Base-by-base conservation (phyloP, 2,113 vertebrate genomes). In the Dicerorhinus sumatrensis region DNA sequence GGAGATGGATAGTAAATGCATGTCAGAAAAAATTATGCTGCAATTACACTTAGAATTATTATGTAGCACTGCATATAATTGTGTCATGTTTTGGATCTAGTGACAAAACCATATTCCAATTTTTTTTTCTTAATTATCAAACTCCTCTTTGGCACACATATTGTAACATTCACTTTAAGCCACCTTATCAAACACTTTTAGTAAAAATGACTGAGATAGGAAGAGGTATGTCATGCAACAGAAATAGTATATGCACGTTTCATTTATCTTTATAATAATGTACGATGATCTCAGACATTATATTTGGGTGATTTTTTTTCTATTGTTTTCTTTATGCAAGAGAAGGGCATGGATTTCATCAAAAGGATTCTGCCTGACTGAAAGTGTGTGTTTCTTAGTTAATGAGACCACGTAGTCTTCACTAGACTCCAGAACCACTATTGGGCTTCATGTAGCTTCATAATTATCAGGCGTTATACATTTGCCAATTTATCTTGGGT, bases 41-140 rank as follows among this genome's bases (percentile, higher is more conserved):
- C 92, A 98, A 69, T 97, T 97, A 96, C n/a, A 62, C 90, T 97
- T 94, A 82, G 90, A 91, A 95, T 96, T 96, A 95, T 97, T 97
- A 96, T 96, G 92, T 63, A 70, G 97, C 84, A 65, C 88, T 87
- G 73, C 48, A n/a, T 95, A 73, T 96, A 98, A 98, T 98, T 86
- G 23, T 96, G 95, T 92, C 95, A 97, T 69, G 90, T 98, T 97
- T 97, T 97, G 70, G 87, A 96, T 97, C 92, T 81, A 89, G 39
- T 85, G 88, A 97, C 87, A 98, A 98, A 97, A 96, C 21, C 6
- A 21, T 85, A 94, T 95, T 90, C 84, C 70, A 94, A 60, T 72
- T 95, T 0, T 42, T 86, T 83, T 90, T 91, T 96, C 89, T 76
- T 39, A 77, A 76, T 86, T 56, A 89, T 94, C 65, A 91, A 48